A percentile compares a stretch with the other conserved stretches of the same genome.
These are phyloP conservation scores for Drosophila mulleri DNA, from an alignment of 2,888 invertebrate species.

Conservation along the genomic window DNA sequence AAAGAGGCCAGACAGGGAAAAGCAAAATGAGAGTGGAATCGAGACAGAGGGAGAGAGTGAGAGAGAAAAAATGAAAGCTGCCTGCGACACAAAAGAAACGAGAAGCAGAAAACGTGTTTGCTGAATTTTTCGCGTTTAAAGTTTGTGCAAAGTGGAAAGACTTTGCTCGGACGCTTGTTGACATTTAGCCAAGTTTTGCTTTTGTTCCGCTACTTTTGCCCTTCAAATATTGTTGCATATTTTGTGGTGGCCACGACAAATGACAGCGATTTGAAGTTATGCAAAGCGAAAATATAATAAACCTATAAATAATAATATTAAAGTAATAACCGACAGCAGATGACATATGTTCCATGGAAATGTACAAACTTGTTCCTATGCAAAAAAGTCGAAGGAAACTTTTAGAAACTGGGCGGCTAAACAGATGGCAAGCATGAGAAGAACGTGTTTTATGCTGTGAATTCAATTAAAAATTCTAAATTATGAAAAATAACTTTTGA, in stretches of 20 bases:
- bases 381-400: background rate
- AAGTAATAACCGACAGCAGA: conserved; percentile 2
- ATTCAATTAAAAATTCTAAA: background rate
- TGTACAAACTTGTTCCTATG: conserved; percentile 7
- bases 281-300: conserved; percentile 26
- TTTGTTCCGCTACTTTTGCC: background rate
- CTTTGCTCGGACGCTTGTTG: conserved; percentile 27
- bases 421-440: background rate
- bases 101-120: background rate
- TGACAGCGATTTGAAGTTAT: conserved; percentile 20
- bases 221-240: conserved; percentile 47
- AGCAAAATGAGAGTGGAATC: background rate
- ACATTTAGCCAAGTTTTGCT: conserved; percentile 27
- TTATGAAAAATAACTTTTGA: too few species aligned
- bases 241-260: conserved; percentile 33
- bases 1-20: background rate
- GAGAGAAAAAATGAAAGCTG: background rate
- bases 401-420: background rate
- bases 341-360: conserved; percentile 15
- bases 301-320: conserved; percentile 14
- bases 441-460: background rate
- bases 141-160: conserved; percentile 43
- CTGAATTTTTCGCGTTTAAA: conserved; percentile 39
- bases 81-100: background rate
- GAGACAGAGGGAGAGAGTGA: background rate